Evolutionary conservation across 2,113 vertebrate genomes (phyloP), one percentile per base, ranked within the genome.

Genomic region (Serinus canaria): DNA sequence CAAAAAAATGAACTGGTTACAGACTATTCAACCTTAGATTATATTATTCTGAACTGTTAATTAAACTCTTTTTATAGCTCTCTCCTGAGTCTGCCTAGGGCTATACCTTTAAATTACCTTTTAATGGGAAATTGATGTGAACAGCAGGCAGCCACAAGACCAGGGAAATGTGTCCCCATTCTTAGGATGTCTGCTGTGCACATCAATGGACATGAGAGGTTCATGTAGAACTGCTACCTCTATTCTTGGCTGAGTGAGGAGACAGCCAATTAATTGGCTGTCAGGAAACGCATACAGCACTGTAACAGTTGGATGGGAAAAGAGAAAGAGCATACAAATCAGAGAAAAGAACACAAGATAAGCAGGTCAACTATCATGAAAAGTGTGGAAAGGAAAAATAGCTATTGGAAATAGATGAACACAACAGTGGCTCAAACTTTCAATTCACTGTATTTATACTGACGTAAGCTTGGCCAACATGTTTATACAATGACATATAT

Each of bases 51-150:
- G 93, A 97, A 96, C 93, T 96, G 94, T 95, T 97, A 97, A 96
- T 95, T 96, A 96, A 93, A 96, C 94, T 96, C 92, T 96, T 97
- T 96, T 97, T 95, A 91, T 97, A 96, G 89, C 87, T 95, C 80
- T 96, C 89, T 67, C 93, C 90, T 69, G 89, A 81, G 81, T 92
- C 87, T 79, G 94, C 92, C 87, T 94, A 85, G 77, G 96, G 94
- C 83, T 95, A 85, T 95, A 92, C 83, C 83, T 94, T 92, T 95
- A 80, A 89, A 87, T 94, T 96, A 92, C 84, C 79, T 93, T 93
- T 95, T 83, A 91, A 87, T 94, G 68, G 93, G 93, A 96, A 95
- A 96, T 95, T 91, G 97, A 96, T 69, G 94, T 72, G 88, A 97
- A 89, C 90, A 96, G 82, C 91, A 91, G 74, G 90, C 91, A 96